phyloP scores from a whole-genome alignment of 2,797 vertebrate species.

The Borostomias antarcticus region DNA sequence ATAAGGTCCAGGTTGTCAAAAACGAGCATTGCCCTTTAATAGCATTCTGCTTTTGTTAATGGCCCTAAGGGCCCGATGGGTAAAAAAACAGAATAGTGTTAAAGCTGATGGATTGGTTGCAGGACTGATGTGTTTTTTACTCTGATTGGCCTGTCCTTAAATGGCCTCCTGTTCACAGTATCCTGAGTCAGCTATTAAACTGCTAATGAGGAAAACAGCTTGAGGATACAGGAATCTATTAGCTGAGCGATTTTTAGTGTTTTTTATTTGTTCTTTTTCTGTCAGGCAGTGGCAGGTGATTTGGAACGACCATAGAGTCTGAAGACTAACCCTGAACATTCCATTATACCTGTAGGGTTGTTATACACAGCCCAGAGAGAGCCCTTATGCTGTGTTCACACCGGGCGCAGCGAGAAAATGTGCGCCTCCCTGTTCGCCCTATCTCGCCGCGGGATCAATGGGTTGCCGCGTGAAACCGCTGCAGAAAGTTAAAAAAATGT shows the following conservation, averaged over 20 bases:
- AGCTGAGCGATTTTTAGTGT: background rate
- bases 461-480: too few species aligned
- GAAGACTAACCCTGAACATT: too few species aligned
- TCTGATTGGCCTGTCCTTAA: constrained; percentile 3
- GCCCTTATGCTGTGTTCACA: too few species aligned
- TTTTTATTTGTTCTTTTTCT: background rate
- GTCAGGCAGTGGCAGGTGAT: background rate
- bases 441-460: too few species aligned
- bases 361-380: too few species aligned
- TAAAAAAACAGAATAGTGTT: background rate
- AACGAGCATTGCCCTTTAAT: too few species aligned
- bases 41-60: constrained; percentile 6
- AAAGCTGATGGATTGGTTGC: background rate
- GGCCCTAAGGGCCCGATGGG: constrained; percentile 3
- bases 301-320: background rate
- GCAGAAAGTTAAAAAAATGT: too few species aligned
- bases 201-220: background rate
- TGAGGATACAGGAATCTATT: background rate
- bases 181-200: background rate
- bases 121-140: constrained; percentile 7
- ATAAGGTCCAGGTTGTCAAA: too few species aligned
- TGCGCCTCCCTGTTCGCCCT: too few species aligned
- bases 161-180: background rate
- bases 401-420: too few species aligned
- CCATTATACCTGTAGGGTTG: too few species aligned